phyloP scores from a whole-genome alignment of 2,113 vertebrate genomes.

The Oreamnos americanus region DNA sequence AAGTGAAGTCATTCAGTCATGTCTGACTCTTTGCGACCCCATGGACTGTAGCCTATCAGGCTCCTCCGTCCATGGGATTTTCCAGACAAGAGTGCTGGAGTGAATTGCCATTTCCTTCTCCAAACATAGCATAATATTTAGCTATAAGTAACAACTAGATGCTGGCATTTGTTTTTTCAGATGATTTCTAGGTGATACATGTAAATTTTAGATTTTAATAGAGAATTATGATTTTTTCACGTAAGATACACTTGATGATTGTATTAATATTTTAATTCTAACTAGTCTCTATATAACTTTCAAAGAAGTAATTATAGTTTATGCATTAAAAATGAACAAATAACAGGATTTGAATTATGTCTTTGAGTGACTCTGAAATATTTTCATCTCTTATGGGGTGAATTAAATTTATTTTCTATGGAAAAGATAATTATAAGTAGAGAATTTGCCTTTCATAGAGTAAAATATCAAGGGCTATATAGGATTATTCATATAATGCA shows the following conservation, averaged over 20 bases:
- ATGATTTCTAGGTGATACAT: background rate
- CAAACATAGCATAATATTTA: background rate
- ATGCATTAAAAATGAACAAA: background rate
- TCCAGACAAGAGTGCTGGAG: no score
- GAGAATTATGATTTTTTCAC: background rate
- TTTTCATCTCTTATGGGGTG: background rate
- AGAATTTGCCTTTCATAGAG: background rate
- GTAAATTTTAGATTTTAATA: background rate
- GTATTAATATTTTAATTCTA: slow-evolving; percentile 2
- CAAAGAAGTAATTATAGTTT: background rate
- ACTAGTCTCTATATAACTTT: background rate
- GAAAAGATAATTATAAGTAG: background rate
- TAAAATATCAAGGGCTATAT: background rate
- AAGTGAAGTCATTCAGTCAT: no score
- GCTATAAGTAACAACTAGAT: background rate
- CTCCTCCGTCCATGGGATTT: no score
- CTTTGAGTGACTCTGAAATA: background rate
- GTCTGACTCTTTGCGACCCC: no score
- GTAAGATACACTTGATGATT: background rate
- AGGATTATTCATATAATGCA: background rate
- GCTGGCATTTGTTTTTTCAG: background rate
- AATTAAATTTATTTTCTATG: slow-evolving; percentile 4
- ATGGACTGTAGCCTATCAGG: no score
- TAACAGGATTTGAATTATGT: background rate
- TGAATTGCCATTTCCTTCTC: no score